These are phyloP conservation scores for Diaprepes abbreviatus DNA, from an alignment of 2,888 invertebrate genomes.

Conservation along the genomic window DNA sequence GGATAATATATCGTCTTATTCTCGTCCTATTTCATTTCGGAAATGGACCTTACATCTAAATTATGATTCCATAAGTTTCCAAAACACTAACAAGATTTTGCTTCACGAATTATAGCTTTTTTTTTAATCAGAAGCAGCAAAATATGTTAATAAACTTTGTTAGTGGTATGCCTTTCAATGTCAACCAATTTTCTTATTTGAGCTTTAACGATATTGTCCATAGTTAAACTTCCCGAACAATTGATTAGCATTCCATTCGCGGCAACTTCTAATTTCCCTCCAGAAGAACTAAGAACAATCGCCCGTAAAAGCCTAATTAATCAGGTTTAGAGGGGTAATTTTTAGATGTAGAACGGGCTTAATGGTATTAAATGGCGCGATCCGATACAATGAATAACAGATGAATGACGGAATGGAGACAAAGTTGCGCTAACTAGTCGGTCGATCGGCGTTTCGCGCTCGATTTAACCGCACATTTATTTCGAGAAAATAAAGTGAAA, in stretches of 20 bases:
- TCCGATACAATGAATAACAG: constrained; percentile 66
- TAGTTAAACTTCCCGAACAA: too few species aligned
- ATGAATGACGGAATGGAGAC: constrained; percentile 65
- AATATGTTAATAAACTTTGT: too few species aligned
- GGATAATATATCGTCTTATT: constrained; percentile 26
- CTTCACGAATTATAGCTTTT: too few species aligned
- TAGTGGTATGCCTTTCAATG: too few species aligned
- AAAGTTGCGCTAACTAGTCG: constrained; percentile 61
- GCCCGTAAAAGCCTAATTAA: constrained; percentile 55
- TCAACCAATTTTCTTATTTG: too few species aligned
- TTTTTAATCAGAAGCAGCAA: too few species aligned
- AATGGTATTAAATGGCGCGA: constrained; percentile 58
- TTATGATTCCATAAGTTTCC: background rate
- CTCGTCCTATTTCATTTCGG: background rate
- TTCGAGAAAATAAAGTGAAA: constrained; percentile 17
- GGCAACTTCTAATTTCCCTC: constrained; percentile 28
- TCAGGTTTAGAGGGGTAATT: constrained; percentile 54
- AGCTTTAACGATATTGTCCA: too few species aligned
- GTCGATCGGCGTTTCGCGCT: constrained; percentile 58
- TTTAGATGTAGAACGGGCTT: constrained; percentile 56
- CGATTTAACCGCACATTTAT: constrained; percentile 56
- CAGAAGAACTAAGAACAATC: constrained; percentile 37
- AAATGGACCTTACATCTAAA: constrained; percentile 9
- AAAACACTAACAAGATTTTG: background rate
- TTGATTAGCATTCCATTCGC: constrained; percentile 38